A percentile compares a stretch with the other conserved stretches of the same genome.
Conservation (phyloP, 2,113 vertebrate species). For the Nerophis lumbriciformis region DNA sequence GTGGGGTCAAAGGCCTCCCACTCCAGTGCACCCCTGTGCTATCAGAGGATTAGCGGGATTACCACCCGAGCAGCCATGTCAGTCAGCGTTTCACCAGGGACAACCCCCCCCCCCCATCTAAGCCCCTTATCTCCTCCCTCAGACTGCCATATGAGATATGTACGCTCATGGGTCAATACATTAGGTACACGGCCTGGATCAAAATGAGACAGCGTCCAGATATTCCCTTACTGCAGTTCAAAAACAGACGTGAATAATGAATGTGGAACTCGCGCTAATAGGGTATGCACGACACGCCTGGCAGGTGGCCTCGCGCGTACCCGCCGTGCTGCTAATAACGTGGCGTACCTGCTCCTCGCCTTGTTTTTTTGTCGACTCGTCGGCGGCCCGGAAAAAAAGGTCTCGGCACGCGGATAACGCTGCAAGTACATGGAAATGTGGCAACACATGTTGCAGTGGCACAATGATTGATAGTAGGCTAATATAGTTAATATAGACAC, state of each 20-base stretch:
- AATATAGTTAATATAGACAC: no score
- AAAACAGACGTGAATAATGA: slow-evolving; percentile 44
- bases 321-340: slow-evolving; percentile 12
- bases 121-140: slow-evolving; percentile 68
- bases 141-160: slow-evolving; percentile 46
- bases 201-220: no score
- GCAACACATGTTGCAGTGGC: no score
- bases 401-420: neutral
- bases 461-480: no score
- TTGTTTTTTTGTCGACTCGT: slow-evolving; percentile 11
- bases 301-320: neutral
- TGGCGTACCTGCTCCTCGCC: slow-evolving; percentile 9
- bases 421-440: neutral
- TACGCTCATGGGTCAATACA: neutral
- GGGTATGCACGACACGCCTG: neutral
- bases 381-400: neutral
- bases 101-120: slow-evolving; percentile 49
- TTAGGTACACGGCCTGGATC: neutral
- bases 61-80: slow-evolving; percentile 62
- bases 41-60: slow-evolving; percentile 69
- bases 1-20: slow-evolving; percentile 51
- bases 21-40: slow-evolving; percentile 57
- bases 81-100: slow-evolving; percentile 63
- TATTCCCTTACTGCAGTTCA: no score
- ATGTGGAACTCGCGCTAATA: slow-evolving; percentile 16